These are phyloP conservation scores for Aphidoletes aphidimyza DNA, from an alignment of 2,888 invertebrate genomes.

Conservation along the genomic window DNA sequence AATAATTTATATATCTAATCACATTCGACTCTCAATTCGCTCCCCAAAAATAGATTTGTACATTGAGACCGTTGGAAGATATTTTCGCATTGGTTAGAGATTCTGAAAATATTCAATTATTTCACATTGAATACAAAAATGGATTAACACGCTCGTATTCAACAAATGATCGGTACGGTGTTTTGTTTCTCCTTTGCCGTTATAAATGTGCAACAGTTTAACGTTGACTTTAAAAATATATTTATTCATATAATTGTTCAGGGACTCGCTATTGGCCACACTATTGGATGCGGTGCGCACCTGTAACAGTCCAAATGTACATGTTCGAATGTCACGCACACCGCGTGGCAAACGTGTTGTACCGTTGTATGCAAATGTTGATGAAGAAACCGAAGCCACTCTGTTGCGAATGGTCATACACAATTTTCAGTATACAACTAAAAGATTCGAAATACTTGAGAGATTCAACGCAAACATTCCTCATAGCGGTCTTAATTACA, in stretches of 20 bases:
- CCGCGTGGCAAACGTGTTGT: conserved; percentile 88
- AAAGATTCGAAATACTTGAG: conserved; percentile 82
- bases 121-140: conserved; percentile 93
- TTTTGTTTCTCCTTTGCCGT: not conserved
- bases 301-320: conserved; percentile 96
- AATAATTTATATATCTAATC: not conserved
- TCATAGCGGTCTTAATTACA: conserved; percentile 96
- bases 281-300: conserved; percentile 95
- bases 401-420: conserved; percentile 73
- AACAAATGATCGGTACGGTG: conserved; percentile 84
- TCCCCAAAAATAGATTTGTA: conserved; percentile 70
- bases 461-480: conserved; percentile 98
- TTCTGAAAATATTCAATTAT: conserved; percentile 90
- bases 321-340: conserved; percentile 87
- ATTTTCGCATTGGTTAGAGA: conserved; percentile 92
- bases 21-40: not conserved
- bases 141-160: conserved; percentile 89
- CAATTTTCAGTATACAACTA: conserved; percentile 68
- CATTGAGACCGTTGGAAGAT: conserved; percentile 82
- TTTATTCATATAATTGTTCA: conserved; percentile 61
- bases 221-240: not conserved
- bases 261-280: conserved; percentile 95
- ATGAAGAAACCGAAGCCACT: conserved; percentile 95
- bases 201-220: no score
- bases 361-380: conserved; percentile 88